Evolutionary conservation across 1,140 invertebrate genomes (phyloP), one percentile per base, ranked within the genome.

Genomic region (Streblospio benedicti): DNA sequence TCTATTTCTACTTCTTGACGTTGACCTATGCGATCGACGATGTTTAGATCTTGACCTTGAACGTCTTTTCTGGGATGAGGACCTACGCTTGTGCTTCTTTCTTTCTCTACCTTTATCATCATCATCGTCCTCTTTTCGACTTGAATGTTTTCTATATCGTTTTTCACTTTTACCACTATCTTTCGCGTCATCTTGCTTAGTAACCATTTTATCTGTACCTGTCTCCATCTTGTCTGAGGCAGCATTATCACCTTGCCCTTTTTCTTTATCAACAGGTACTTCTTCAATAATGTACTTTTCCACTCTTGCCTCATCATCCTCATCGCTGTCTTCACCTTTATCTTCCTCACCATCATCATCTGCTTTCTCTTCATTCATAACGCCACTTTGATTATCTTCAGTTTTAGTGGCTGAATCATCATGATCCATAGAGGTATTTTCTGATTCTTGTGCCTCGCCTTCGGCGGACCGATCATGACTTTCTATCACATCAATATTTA

Each of bases 311-410:
- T 51, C 62, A n/a, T 57, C 53, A 2, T 59, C 51, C 66, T 67
- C 66, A 5, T 68, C 33, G 30, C 62, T 63, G 33, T 62, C 62
- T 20, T 69, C 64, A 28, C 67, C 66, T 14, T 63, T 52, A 27
- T 70, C 68, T 32, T 12, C 35, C 35, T 41, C 9, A 12, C 9
- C 35, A 9, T 12, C 35, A 41, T n/a, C 9, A 41, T 9, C 9
- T n/a, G n/a, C 35, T 41, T 41, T n/a, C 35, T 41, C 35, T n/a
- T 9, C 9, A 9, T 12, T 41, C 9, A 9, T n/a, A 41, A 41
- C 9, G 35, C 35, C 9, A 12, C 9, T n/a, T 41, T 41, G 9
- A 41, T 9, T 4, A 20, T 47, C 27, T 25, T 18, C 27, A 9
- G 18, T 25, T 47, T 4, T 47, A 9, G 4, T 4, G 18, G 18